Base-by-base conservation (phyloP, 53 echinoderm and acorn worm species). In the Arbacia lixula region DNA sequence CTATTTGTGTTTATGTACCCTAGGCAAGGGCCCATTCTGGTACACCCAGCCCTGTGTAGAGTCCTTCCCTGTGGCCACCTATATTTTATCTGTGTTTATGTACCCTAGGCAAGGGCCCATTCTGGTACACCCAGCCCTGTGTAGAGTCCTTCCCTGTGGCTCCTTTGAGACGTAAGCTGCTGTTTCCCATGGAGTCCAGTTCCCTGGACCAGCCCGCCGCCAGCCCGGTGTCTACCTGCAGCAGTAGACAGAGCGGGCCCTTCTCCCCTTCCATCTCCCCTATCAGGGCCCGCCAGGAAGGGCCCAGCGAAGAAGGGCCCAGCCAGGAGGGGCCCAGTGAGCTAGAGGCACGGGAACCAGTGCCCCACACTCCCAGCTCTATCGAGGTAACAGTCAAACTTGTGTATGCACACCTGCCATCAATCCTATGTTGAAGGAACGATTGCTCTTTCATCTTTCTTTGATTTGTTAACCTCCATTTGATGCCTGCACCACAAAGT, bases 121-220 rank as follows among this genome's bases (percentile, higher is more conserved):
- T 75, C 63, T 34, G 46, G 76, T 75, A 86, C 86, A 86, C 76
- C 53, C 52, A 74, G 37, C 50, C 49, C 75, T 75, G 75, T 34
- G 86, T 75, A 22, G 85, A 81, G 9, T 87, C 79, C 22, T 67
- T 90, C 19, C 91, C 81, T 12, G 87, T 80, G 11, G 89, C 91
- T 8, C 87, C 91, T 2, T 90, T 93, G 0, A 83, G 97, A 31
- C 89, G 97, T 17, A 96, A 96, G 63, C 89, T 96, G 35, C 94
- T 96, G 60, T 69, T 87, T 19, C 60, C 54, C 2, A 85, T 85
- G 6, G 93, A 90, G 60, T 66, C 86, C 6, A 88, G 86, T 38
- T 91, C 83, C 4, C 65, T 74, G 11, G 27, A 79, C 20, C 56
- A 71, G 38, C 80, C 88, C 14, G 71, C 28, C 6, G 61, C 72